phyloP scores from a whole-genome alignment of 2,113 vertebrate genomes.

The Vireo altiloquus region DNA sequence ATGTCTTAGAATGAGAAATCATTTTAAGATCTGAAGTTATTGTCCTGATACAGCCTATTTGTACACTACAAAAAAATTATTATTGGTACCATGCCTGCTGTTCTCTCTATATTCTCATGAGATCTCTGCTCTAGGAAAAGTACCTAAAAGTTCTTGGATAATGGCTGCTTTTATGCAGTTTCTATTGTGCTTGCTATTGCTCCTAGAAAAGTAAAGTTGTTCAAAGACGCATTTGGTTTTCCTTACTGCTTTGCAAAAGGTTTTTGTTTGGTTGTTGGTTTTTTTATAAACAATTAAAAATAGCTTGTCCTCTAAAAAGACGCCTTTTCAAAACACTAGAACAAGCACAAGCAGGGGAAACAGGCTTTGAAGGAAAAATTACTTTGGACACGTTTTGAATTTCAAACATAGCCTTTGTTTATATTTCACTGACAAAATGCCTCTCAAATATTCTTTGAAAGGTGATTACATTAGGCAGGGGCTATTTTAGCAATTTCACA shows the following conservation, averaged over 20 bases:
- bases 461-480: constrained; percentile 66
- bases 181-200: background rate
- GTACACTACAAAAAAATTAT: background rate
- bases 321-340: background rate
- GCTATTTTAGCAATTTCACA: constrained; percentile 61
- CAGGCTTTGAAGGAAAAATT: constrained; percentile 29
- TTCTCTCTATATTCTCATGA: background rate
- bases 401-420: constrained; percentile 62
- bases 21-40: background rate
- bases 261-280: background rate
- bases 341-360: background rate
- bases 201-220: background rate
- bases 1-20: background rate
- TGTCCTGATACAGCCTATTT: background rate
- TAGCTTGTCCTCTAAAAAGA: constrained; percentile 5
- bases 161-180: background rate
- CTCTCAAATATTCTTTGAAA: constrained; percentile 58
- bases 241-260: background rate
- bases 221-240: constrained; percentile 3
- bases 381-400: constrained; percentile 57
- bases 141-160: background rate
- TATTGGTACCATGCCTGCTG: background rate
- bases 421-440: constrained; percentile 62
- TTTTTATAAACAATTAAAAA: constrained; percentile 21
- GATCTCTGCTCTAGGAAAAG: background rate